phyloP scores from a whole-genome alignment of 2,888 invertebrate species.

The Campoplex nolae region DNA sequence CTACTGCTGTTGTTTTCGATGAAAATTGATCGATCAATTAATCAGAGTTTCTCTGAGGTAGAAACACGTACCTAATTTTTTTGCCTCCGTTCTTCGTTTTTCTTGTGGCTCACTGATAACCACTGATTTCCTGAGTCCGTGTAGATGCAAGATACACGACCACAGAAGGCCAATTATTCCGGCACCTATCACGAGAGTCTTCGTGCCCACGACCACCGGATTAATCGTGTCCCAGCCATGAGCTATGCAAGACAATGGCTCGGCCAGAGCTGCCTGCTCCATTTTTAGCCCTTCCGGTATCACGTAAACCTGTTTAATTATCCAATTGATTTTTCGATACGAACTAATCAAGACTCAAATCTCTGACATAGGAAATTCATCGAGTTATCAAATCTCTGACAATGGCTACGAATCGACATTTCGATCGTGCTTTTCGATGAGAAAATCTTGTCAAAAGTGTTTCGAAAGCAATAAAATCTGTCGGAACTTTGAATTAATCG shows the following conservation, averaged over 20 bases:
- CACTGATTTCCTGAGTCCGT: constrained; percentile 88
- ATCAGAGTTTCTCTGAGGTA: constrained; percentile 23
- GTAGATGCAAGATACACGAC: constrained; percentile 88
- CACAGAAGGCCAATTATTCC: constrained; percentile 91
- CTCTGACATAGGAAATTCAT: neutral
- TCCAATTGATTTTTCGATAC: neutral
- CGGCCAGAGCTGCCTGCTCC: constrained; percentile 87
- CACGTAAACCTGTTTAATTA: constrained; percentile 74
- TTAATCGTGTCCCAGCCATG: constrained; percentile 89
- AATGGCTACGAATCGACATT: too few relatives aligned
- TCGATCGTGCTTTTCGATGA: too few relatives aligned
- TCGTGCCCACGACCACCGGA: constrained; percentile 87
- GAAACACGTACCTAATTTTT: constrained; percentile 84
- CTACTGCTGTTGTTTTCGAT: neutral
- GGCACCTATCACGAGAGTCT: constrained; percentile 89
- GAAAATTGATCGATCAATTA: neutral
- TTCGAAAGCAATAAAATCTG: neutral
- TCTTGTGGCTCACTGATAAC: constrained; percentile 89
- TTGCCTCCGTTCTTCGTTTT: constrained; percentile 77
- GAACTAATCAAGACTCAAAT: too few relatives aligned
- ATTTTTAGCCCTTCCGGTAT: constrained; percentile 79
- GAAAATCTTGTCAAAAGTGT: too few relatives aligned
- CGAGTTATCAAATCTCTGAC: neutral
- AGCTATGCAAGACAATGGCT: constrained; percentile 90
- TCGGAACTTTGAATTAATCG: too few relatives aligned